phyloP scores from a whole-genome alignment of 1,140 invertebrate genomes.

The Atta texana region DNA sequence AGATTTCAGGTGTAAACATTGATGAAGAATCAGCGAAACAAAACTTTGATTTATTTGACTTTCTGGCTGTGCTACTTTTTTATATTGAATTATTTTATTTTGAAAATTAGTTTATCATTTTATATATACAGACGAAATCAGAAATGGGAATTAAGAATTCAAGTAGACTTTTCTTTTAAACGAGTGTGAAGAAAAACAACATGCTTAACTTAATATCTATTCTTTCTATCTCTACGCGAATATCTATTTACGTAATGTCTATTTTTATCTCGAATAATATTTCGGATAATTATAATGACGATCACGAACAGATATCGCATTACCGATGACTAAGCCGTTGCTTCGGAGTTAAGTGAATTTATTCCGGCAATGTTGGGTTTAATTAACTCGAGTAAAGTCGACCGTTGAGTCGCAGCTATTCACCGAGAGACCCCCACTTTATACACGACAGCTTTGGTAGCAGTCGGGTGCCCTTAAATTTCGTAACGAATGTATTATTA shows the following conservation, averaged over 20 bases:
- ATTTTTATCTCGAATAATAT: constrained; percentile 5
- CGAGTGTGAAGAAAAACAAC: neutral
- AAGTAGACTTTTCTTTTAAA: neutral
- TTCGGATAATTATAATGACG: constrained; percentile 49
- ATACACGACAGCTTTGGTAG: constrained; percentile 42
- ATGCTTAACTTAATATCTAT: neutral
- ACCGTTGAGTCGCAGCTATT: constrained; percentile 62
- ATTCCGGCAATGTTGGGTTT: constrained; percentile 66
- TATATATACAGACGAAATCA: neutral
- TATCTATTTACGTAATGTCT: neutral
- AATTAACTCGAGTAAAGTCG: constrained; percentile 69
- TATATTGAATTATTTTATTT: neutral
- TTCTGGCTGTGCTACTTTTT: neutral
- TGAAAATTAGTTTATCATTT: neutral
- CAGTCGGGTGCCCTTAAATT: constrained; percentile 49
- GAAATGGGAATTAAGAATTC: neutral
- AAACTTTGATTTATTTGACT: neutral
- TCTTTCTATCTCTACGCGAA: no score
- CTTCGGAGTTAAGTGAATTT: constrained; percentile 55
- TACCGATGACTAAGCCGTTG: constrained; percentile 52
- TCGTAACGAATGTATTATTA: constrained; percentile 55
- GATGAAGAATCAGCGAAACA: neutral
- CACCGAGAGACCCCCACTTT: constrained; percentile 53
- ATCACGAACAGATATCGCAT: constrained; percentile 47
- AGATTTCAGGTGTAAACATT: no score